phyloP scores from a whole-genome alignment of 2,797 vertebrate species.

The Octomys mimax region DNA sequence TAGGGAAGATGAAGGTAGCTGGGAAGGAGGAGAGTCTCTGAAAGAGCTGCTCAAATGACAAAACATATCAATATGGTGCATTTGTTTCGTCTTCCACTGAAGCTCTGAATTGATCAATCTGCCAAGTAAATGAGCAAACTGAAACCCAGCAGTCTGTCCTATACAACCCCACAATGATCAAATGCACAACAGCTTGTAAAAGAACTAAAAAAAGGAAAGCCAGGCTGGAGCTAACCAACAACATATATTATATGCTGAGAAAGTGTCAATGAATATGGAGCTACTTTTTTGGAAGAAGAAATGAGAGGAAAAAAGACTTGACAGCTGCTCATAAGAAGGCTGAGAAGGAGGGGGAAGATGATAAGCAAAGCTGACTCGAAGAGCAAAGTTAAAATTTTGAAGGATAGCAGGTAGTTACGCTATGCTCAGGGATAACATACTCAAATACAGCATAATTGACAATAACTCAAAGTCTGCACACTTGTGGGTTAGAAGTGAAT shows the following conservation, averaged over 20 bases:
- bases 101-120: slow-evolving; percentile 13
- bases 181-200: not conserved
- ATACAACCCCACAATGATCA: not conserved
- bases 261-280: not conserved
- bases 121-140: slow-evolving; percentile 35
- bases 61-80: not conserved
- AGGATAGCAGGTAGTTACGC: not conserved
- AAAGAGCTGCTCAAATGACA: not conserved
- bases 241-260: not conserved
- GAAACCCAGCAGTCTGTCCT: not conserved
- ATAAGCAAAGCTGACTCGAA: not conserved
- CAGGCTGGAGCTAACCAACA: not conserved
- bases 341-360: not conserved
- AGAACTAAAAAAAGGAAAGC: slow-evolving; percentile 5
- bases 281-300: not conserved
- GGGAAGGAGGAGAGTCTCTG: not conserved
- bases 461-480: not conserved
- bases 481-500: not conserved
- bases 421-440: not conserved
- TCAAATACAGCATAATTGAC: not conserved
- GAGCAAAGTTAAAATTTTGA: not conserved
- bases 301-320: not conserved
- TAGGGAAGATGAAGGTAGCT: too few species aligned
- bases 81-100: not conserved
- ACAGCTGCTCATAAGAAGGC: not conserved